Evolutionary conservation across 2,797 vertebrate species (phyloP).

Genomic region (Dendrocincla fuliginosa): DNA sequence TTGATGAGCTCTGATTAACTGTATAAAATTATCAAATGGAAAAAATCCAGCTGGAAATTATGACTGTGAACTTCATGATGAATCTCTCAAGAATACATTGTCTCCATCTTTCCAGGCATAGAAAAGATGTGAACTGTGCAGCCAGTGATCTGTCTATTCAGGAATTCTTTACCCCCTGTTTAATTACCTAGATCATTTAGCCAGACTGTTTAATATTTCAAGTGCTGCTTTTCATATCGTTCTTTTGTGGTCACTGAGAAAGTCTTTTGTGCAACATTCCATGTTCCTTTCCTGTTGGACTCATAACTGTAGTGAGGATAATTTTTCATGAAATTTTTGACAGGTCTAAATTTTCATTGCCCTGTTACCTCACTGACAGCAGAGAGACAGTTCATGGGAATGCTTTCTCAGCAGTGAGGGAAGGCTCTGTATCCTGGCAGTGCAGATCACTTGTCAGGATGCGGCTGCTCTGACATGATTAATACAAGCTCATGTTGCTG

Average conservation of each 20-base stretch:
- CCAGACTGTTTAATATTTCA: conserved; percentile 1
- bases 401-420: neutral
- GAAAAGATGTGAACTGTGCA: neutral
- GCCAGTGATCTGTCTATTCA: neutral
- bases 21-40: conserved; percentile 46
- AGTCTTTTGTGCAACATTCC: neutral
- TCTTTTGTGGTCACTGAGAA: neutral
- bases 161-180: neutral
- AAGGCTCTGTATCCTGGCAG: conserved; percentile 36
- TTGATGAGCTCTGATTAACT: conserved; percentile 57
- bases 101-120: neutral
- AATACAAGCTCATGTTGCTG: conserved; percentile 51
- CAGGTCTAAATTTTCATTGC: neutral
- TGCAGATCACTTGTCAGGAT: conserved; percentile 47
- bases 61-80: neutral
- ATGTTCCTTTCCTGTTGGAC: neutral
- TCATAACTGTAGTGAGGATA: neutral
- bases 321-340: conserved; percentile 1
- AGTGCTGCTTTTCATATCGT: neutral
- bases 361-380: neutral
- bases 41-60: conserved; percentile 35
- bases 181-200: conserved; percentile 3
- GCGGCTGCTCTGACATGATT: conserved; percentile 24
- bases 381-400: conserved; percentile 23
- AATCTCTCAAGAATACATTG: neutral